Evolutionary conservation across 2,888 invertebrate species (phyloP), one percentile per base, ranked within the genome.

Genomic region (Euzophera pinguis): DNA sequence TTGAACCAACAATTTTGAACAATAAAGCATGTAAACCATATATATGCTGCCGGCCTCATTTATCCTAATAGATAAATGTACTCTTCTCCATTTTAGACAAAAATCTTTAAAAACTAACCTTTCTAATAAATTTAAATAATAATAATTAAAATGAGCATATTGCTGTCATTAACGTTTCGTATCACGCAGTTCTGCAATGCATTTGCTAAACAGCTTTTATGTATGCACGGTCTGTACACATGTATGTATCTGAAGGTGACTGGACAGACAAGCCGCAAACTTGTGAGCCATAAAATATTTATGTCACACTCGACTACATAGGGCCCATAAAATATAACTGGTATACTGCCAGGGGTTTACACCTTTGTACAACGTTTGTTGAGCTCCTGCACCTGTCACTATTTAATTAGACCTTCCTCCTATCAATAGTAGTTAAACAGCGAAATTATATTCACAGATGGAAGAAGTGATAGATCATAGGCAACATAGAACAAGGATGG

Each of bases 151-250:
- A 32, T 32, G 8, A 32, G 13, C 32, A 45, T 45, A 27, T 29
- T 4, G 10, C 8, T 22, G 22, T 22, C 68, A 77, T 79, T 77
- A 73, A 77, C 76, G 69, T 67, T 65, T 64, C 73, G 63, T 71
- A 73, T 78, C 81, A 79, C 78, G 78, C 65, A 47, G 43, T 63
- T 72, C 71, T 71, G 82, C 81, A 78, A 73, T 77, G 80, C 81
- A 79, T 64, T 76, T 66, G 68, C 61, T 79, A 79, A 81, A 67
- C 75, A 73, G 71, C 69, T 67, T 57, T 74, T 86, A 75, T 74
- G 79, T 86, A 86, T 86, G 82, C 84, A 65, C 56, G 57, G 54
- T 61, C 71, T 65, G 68, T 45, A 32, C 45, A 4, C 32, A 16
- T 32, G 37, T 51, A 54, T 29, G 37, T 16, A 41, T 42, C 13